phyloP scores from a whole-genome alignment of 2,888 invertebrate genomes.

The Phrixothrix hirtus region DNA sequence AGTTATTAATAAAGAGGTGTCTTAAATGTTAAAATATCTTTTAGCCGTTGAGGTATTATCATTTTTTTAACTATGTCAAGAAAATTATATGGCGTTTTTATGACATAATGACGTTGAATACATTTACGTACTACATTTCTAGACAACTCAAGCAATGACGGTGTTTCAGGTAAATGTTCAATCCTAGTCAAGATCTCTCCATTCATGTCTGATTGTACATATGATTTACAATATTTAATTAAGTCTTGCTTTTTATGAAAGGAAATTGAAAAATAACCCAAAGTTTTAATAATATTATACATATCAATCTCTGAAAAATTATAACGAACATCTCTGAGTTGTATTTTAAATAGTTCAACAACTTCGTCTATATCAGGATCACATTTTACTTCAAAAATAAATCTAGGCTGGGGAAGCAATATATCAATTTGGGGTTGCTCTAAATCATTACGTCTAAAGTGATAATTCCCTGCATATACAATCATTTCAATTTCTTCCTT shows the following conservation, averaged over 20 bases:
- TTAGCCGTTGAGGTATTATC: slow-evolving; percentile 2
- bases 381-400: neutral
- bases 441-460: neutral
- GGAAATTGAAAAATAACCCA: slow-evolving; percentile 5
- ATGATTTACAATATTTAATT: neutral
- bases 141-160: slow-evolving; percentile 4
- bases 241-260: slow-evolving; percentile 2
- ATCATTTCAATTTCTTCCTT: slow-evolving; percentile 70
- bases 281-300: neutral
- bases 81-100: slow-evolving; percentile 2
- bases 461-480: neutral
- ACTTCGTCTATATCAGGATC: neutral
- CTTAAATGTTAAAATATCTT: slow-evolving; percentile 7
- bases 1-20: slow-evolving; percentile 9
- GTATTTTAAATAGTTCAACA: slow-evolving; percentile 3
- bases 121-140: neutral
- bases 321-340: neutral
- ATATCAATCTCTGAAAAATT: neutral
- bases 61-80: slow-evolving; percentile 1
- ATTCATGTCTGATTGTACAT: neutral
- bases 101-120: neutral
- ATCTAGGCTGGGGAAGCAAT: neutral
- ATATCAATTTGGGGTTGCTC: neutral
- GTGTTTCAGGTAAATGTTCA: neutral
- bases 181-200: neutral